These are phyloP conservation scores for Eurytoma californica DNA, from an alignment of 2,888 invertebrate genomes.

Conservation along the genomic window DNA sequence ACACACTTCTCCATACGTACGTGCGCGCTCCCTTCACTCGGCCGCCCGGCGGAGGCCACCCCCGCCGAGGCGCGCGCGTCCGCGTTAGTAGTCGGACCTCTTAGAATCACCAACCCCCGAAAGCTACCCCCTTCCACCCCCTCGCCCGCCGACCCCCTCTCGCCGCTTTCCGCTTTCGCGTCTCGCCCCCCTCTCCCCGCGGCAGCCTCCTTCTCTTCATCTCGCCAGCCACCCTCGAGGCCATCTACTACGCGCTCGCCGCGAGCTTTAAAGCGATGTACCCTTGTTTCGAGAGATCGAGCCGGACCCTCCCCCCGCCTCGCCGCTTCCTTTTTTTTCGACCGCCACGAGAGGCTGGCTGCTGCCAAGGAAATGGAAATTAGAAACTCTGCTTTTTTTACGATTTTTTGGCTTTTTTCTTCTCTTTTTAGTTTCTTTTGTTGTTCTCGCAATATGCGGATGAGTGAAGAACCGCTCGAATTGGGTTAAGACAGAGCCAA, in stretches of 20 bases:
- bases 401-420: too few relatives aligned
- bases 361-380: slow-evolving; percentile 40
- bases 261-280: slow-evolving; percentile 72
- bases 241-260: slow-evolving; percentile 61
- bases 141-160: slow-evolving; percentile 51
- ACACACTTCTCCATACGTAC: slow-evolving; percentile 52
- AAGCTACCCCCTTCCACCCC: slow-evolving; percentile 62
- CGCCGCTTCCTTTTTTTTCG: not conserved
- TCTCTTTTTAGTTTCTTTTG: too few relatives aligned
- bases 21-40: slow-evolving; percentile 13
- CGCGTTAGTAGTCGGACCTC: slow-evolving; percentile 68
- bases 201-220: slow-evolving; percentile 53
- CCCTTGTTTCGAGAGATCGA: slow-evolving; percentile 53
- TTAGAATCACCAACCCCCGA: slow-evolving; percentile 71
- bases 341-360: not conserved
- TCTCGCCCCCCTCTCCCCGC: slow-evolving; percentile 40
- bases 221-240: slow-evolving; percentile 61
- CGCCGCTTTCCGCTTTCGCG: slow-evolving; percentile 48
- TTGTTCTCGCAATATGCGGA: too few relatives aligned
- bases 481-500: too few relatives aligned
- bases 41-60: slow-evolving; percentile 26
- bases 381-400: not conserved
- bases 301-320: not conserved
- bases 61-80: not conserved
- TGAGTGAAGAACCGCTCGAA: too few relatives aligned